Evolutionary conservation across 2,113 vertebrate species (phyloP), one percentile per base, ranked within the genome.

Genomic region (Cryptotis parvus): DNA sequence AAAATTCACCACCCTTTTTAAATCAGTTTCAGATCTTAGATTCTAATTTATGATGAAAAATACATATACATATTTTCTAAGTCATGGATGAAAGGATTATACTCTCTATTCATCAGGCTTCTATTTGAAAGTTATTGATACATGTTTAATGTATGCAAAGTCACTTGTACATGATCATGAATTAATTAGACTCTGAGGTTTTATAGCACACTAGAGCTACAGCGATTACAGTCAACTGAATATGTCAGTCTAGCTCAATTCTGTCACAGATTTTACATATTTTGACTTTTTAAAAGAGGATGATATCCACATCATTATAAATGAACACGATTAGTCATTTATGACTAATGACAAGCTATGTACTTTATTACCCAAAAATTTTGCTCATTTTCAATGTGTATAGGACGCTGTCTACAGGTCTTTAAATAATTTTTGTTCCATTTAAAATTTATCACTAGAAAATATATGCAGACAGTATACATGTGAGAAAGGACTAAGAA

Each of bases 1-100:
- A 90, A 93, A 88, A 76, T 49, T n/a, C 35, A 66, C 24, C 41
- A 73, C 2, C 22, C 18, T 49, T 88, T 94, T 15, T 24, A 88
- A 91, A 84, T 76, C 31, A 45, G 9, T 91, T 84, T 84, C 37
- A 83, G 65, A 73, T 84, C 35, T 29, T 83, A 27, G 83, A 45
- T 58, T 90, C 4, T 39, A 82, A 58, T 69, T 68, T 84, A 39
- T 52, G 22, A n/a, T 93, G 92, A 75, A 89, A 69, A 69, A 58
- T 58, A 20, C 26, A 61, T 6, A 41, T 9, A 9, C 14, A n/a
- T 41, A 78, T 55, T 80, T 91, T 84, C 24, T 87, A 76, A 84
- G 37, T 22, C 26, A 52, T 37, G 76, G 45, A 52, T 37, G 76
- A 35, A 77, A 49, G 22, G 43, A 70, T 35, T 35, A 43, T 0